Conservation (phyloP, 1,140 invertebrate genomes). For the Planococcus citri region DNA sequence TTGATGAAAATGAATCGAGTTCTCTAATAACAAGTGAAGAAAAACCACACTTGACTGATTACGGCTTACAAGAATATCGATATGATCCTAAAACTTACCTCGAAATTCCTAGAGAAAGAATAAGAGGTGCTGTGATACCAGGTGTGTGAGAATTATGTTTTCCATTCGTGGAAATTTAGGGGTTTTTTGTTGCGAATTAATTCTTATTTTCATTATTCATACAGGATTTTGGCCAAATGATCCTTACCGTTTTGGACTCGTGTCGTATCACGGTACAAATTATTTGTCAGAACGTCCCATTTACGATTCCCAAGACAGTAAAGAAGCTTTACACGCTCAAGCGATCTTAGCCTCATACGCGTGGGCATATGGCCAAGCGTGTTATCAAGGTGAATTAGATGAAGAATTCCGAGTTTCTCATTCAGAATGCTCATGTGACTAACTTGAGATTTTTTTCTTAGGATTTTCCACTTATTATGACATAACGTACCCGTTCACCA, state of each 20-base stretch:
- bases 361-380: slow-evolving; percentile 67
- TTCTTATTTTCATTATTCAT: slow-evolving; percentile 32
- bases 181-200: slow-evolving; percentile 22
- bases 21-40: no score
- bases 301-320: slow-evolving; percentile 37
- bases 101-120: slow-evolving; percentile 30
- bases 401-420: no score
- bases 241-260: slow-evolving; percentile 53
- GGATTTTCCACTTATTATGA: slow-evolving; percentile 79
- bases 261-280: slow-evolving; percentile 55
- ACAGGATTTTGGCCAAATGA: slow-evolving; percentile 65
- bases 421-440: background rate
- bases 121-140: slow-evolving; percentile 57
- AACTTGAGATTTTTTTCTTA: slow-evolving; percentile 33
- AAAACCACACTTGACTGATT: background rate
- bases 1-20: background rate
- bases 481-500: slow-evolving; percentile 72
- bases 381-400: slow-evolving; percentile 52
- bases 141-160: slow-evolving; percentile 40
- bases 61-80: slow-evolving; percentile 21
- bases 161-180: background rate
- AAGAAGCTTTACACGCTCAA: slow-evolving; percentile 52
- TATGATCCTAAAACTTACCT: slow-evolving; percentile 24
- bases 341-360: slow-evolving; percentile 62
- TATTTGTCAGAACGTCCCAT: slow-evolving; percentile 38